Conservation (phyloP, 1,140 invertebrate species). For the Drosophila simulans region DNA sequence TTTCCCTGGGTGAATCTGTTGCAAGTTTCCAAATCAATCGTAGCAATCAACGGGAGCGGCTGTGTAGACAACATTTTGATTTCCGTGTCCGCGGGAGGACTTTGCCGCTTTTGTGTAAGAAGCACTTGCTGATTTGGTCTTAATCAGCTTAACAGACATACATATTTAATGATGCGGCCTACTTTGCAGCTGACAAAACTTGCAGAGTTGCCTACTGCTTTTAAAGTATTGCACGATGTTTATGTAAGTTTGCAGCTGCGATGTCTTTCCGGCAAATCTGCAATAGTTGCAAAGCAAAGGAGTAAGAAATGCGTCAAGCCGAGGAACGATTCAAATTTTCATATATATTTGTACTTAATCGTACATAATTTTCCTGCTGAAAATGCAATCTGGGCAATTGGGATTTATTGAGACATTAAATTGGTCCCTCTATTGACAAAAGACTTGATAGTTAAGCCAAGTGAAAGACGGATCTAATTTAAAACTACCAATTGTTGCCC, state of each 20-base stretch:
- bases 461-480: background rate
- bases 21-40: too few relatives aligned
- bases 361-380: slow-evolving; percentile 9
- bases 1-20: too few relatives aligned
- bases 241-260: slow-evolving; percentile 43
- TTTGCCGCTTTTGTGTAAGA: too few relatives aligned
- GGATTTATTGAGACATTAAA: background rate
- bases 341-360: background rate
- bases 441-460: too few relatives aligned
- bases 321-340: background rate
- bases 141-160: too few relatives aligned
- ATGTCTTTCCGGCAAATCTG: slow-evolving; percentile 3
- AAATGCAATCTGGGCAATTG: background rate
- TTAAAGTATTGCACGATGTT: slow-evolving; percentile 15
- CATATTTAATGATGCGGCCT: slow-evolving; percentile 12
- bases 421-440: background rate
- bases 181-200: slow-evolving; percentile 49
- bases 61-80: too few relatives aligned
- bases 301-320: background rate
- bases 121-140: too few relatives aligned
- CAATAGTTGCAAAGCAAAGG: slow-evolving; percentile 27
- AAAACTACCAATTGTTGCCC: background rate
- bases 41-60: too few relatives aligned
- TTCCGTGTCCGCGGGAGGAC: too few relatives aligned
- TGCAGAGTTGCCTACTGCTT: slow-evolving; percentile 37